Conservation (phyloP, 2,797 vertebrate species). For the Spinus olivaceus region DNA sequence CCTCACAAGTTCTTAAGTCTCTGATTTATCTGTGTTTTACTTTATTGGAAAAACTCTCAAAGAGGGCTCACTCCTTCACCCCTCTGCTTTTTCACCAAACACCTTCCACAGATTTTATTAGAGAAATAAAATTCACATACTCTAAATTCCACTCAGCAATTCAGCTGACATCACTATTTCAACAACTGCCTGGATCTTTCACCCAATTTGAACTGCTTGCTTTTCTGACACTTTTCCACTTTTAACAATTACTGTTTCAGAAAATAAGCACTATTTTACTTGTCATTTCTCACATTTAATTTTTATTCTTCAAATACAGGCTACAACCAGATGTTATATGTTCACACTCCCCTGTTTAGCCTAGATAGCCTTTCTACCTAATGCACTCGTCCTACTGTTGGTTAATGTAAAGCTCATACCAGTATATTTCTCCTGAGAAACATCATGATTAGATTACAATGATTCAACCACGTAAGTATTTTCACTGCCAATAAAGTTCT, state of each 20-base stretch:
- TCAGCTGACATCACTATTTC: not conserved
- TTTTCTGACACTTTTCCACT: not conserved
- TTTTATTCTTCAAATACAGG: not conserved
- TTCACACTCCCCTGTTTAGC: not conserved
- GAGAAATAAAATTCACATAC: not conserved
- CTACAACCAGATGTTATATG: not conserved
- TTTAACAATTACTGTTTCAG: not conserved
- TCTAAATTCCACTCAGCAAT: not conserved
- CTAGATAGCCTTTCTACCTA: not conserved
- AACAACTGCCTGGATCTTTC: not conserved
- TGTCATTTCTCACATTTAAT: not conserved
- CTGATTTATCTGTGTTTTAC: not conserved
- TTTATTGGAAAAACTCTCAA: not conserved
- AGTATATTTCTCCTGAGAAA: not conserved
- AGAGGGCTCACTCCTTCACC: not conserved
- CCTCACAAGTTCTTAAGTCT: not conserved
- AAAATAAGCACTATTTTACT: not conserved
- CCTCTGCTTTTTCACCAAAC: not conserved
- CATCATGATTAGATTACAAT: accelerated
- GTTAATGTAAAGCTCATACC: not conserved
- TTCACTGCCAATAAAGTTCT: not conserved
- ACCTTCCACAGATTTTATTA: not conserved
- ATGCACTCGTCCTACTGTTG: not conserved
- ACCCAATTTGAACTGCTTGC: not conserved
- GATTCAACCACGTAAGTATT: not conserved